phyloP scores from a whole-genome alignment of 1,140 invertebrate species.

The Saccostrea cuccullata region DNA sequence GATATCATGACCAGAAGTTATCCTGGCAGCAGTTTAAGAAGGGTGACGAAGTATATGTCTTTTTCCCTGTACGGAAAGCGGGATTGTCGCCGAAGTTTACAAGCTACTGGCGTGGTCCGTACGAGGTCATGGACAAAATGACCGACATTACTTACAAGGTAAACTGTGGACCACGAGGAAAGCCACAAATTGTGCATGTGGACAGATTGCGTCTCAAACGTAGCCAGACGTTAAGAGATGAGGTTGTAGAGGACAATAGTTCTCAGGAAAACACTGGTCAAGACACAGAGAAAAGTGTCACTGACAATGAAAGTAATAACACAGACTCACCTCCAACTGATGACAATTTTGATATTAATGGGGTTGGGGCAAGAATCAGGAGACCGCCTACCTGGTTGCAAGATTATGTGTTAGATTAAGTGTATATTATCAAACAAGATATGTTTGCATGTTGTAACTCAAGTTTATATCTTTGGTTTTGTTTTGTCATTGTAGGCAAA shows the following conservation, averaged over 20 bases:
- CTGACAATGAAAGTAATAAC: neutral
- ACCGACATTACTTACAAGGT: constrained; percentile 35
- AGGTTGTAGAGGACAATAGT: neutral
- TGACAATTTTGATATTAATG: neutral
- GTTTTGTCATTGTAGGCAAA: too few relatives aligned
- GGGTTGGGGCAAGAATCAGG: neutral
- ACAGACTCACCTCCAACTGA: neutral
- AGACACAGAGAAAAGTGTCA: neutral
- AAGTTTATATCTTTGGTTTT: too few relatives aligned
- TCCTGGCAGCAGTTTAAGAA: constrained; percentile 35
- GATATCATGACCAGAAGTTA: constrained; percentile 36
- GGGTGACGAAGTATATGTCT: constrained; percentile 47
- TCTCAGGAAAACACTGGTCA: neutral
- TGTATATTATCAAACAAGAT: too few relatives aligned
- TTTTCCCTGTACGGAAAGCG: constrained; percentile 1
- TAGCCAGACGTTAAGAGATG: neutral
- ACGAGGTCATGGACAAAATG: neutral
- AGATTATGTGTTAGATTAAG: neutral
- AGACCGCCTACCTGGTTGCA: neutral
- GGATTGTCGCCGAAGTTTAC: constrained; percentile 12
- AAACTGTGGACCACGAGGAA: neutral
- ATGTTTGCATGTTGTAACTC: too few relatives aligned
- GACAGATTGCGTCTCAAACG: neutral
- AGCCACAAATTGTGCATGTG: constrained; percentile 28
- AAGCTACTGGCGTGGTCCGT: constrained; percentile 8